Base-by-base conservation (phyloP, 2,888 invertebrate species). In the Electrophaes corylata region DNA sequence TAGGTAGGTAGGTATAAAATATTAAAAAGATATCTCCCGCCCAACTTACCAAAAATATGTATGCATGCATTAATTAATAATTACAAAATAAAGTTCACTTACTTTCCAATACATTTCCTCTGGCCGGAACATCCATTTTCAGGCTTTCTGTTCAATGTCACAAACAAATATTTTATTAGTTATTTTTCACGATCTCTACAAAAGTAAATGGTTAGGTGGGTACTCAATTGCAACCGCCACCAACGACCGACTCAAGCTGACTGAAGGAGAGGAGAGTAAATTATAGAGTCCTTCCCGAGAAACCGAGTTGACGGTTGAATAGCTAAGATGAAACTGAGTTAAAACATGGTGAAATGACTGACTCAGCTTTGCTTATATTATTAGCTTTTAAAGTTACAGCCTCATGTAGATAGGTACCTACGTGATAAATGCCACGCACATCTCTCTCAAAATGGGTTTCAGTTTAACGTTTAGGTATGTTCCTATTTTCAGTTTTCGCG, bases 71-170 rank as follows among this genome's bases (percentile, higher is more conserved):
- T n/a, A n/a, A n/a, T n/a, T n/a, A n/a, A n/a, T n/a, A n/a, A 19
- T 20, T 20, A 20, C 6, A 12, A 20, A n/a, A 41, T 23, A 41
- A n/a, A 43, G 14, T 6, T 10, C 4, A 93, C 93, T 93, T 84
- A 94, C 93, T 89, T 80, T 93, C 93, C 66, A 93, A 84, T 70
- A 93, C 70, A 76, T 92, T 93, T 81, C 93, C 94, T 73, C 77
- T 92, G 0, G 93, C 92, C 31, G 92, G 92, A 66, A 93, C 92
- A 71, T 93, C 93, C 85, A 93, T 92, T 64, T 73, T 54, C 44
- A 18, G 12, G n/a, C 5, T 26, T 10, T 14, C 6, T 12, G 12
- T 33, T 33, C 12, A 12, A 5, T 29, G 3, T 11, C n/a, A n/a
- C 12, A 33, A 12, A 12, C 12, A 37, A 16, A 16, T 37, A 16